Base-by-base conservation (phyloP, 2,113 vertebrate species). In the Lampris incognitus region DNA sequence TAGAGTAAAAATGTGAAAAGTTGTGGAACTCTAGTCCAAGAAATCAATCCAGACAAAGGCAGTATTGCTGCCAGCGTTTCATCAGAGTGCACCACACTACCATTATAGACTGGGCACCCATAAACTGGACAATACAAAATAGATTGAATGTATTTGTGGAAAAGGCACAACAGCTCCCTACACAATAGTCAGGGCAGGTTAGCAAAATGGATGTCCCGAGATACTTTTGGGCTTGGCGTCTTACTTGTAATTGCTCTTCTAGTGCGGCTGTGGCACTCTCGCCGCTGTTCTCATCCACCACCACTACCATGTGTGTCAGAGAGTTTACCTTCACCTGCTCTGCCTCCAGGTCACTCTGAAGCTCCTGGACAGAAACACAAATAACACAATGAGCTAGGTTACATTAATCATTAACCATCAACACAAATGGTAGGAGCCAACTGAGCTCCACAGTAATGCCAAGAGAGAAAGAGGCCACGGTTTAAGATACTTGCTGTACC, bases 241-340 rank as follows among this genome's bases (percentile, higher is more conserved):
- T 79, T 87, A 99, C 98, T 95, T 99, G 97, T 64, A 99, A 84
- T 60, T 98, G 96, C 39, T 97, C 96, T 87, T 99, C 98, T 72
- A 99, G 87, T 13, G 94, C 39, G 83, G 95, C 96, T 0, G 98
- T 98, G 69, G 97, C 96, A 24, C 94, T 94, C 89, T 99, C 98
- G 0, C 97, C 95, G 1, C 93, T 97, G 92, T 95, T 97, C 88
- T 99, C 98, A 87, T 99, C 98, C 1, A 99, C 97, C 56, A 99
- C 98, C 0, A 99, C 98, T 0, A 99, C 98, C 98, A 99, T 99
- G 89, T 99, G 98, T 0, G 98, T 99, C 39, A 99, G 85, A n/a
- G 97, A 99, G 88, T 99, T 99, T 0, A 99, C 98, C 80, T 98
- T 99, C 83, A 98, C 96, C 86, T 99, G 98, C 71, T 99, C 98